phyloP scores from a whole-genome alignment of 2,797 vertebrate species.

The Centroberyx gerrardi region DNA sequence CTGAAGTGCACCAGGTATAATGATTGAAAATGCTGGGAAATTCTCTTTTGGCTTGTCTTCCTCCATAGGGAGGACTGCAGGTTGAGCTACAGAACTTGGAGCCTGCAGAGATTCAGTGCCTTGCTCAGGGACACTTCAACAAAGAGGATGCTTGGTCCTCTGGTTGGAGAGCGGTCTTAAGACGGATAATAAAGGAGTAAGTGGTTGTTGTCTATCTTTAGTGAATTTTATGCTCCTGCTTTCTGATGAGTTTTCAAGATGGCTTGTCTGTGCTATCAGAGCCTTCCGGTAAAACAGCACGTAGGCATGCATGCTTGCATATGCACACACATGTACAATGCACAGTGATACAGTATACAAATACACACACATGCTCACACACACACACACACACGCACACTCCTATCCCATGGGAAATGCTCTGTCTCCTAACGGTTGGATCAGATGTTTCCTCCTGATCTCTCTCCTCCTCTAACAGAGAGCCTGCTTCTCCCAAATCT shows the following conservation, averaged over 20 bases:
- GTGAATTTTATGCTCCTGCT: neutral
- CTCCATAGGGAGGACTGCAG: neutral
- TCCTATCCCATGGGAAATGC: conserved; percentile 34
- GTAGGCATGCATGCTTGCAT: too few relatives aligned
- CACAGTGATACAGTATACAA: neutral
- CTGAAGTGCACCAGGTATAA: too few relatives aligned
- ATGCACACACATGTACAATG: too few relatives aligned
- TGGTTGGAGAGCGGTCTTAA: neutral
- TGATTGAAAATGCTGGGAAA: conserved; percentile 4
- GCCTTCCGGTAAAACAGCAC: neutral
- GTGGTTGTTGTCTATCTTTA: conserved; percentile 6
- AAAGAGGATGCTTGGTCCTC: conserved; percentile 26
- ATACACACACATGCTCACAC: conserved; percentile 7
- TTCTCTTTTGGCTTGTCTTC: conserved; percentile 29
- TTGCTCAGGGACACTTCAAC: conserved; percentile 36
- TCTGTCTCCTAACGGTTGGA: conserved; percentile 31
- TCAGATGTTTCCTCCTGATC: conserved; percentile 57
- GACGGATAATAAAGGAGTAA: conserved; percentile 3
- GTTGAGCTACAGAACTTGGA: conserved; percentile 37
- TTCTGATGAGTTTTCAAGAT: conserved; percentile 40
- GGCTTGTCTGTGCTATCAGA: conserved; percentile 10
- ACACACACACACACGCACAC: conserved; percentile 17
- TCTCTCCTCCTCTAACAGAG: conserved; percentile 22
- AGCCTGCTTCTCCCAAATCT: conserved; percentile 41
- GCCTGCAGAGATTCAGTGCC: conserved; percentile 4